Evolutionary conservation across 2,797 vertebrate species (phyloP).

Genomic region (Chaenodraco wilsoni): DNA sequence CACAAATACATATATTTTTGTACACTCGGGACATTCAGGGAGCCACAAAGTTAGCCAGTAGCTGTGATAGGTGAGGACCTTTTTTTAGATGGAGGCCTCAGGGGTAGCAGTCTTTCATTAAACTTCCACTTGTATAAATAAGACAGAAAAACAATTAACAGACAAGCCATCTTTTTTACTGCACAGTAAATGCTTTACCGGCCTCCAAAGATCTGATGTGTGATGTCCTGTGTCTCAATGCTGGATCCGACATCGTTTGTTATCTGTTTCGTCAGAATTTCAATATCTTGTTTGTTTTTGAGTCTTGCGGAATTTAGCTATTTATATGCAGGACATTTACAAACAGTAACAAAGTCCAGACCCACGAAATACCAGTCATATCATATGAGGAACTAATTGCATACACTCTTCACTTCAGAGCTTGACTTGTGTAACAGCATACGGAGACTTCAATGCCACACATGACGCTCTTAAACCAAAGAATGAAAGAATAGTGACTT

Average conservation of each 20-base stretch:
- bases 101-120: constrained; percentile 46
- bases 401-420: constrained; percentile 38
- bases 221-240: constrained; percentile 34
- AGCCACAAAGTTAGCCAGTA: constrained; percentile 54
- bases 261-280: constrained; percentile 26
- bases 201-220: constrained; percentile 21
- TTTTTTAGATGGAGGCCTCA: constrained; percentile 47
- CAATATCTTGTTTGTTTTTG: constrained; percentile 26
- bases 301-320: constrained; percentile 21
- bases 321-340: constrained; percentile 34
- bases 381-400: constrained; percentile 33
- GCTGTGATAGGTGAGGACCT: constrained; percentile 49
- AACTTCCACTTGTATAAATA: constrained; percentile 51
- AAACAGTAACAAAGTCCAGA: constrained; percentile 45
- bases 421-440: constrained; percentile 34
- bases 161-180: constrained; percentile 59
- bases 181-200: constrained; percentile 38
- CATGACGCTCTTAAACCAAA: constrained; percentile 59
- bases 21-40: constrained; percentile 58
- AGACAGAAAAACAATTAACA: constrained; percentile 46
- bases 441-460: constrained; percentile 31
- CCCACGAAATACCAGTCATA: constrained; percentile 27
- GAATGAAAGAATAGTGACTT: constrained; percentile 53
- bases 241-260: constrained; percentile 17
- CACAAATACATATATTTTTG: constrained; percentile 22